Conservation (phyloP, 2,797 vertebrate genomes). For the Novumbra hubbsi region DNA sequence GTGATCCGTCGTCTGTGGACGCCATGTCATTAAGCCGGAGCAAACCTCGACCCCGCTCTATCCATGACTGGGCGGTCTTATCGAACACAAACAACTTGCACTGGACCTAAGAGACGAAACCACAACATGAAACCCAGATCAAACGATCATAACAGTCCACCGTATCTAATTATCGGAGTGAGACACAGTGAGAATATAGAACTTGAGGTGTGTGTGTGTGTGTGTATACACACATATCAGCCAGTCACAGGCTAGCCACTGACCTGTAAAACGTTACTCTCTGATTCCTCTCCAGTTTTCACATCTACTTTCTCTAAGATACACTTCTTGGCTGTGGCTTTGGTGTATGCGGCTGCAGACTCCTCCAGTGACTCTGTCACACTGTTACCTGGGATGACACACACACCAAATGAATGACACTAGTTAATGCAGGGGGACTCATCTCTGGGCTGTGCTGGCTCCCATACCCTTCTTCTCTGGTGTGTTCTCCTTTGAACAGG, state of each 20-base stretch:
- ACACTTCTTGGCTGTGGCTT: slow-evolving; percentile 96
- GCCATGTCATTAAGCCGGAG: slow-evolving; percentile 98
- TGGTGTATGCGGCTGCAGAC: slow-evolving; percentile 97
- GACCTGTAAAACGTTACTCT: slow-evolving; percentile 98
- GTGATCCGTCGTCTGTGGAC: slow-evolving; percentile 88
- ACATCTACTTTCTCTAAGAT: slow-evolving; percentile 96
- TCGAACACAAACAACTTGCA: slow-evolving; percentile 99
- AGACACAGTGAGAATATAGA: not conserved
- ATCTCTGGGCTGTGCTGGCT: not conserved
- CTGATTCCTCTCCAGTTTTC: slow-evolving; percentile 95
- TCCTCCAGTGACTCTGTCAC: slow-evolving; percentile 96
- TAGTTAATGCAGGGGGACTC: slow-evolving; percentile 5
- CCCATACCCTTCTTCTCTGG: slow-evolving; percentile 92
- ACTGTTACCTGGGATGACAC: slow-evolving; percentile 73
- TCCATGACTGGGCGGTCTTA: slow-evolving; percentile 95
- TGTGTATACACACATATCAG: not conserved
- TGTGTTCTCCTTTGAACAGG: slow-evolving; percentile 86
- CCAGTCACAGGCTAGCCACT: not conserved
- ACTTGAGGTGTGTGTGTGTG: not conserved
- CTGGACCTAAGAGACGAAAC: slow-evolving; percentile 80
- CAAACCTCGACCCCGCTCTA: slow-evolving; percentile 93
- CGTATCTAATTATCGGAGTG: not conserved
- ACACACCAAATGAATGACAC: not conserved
- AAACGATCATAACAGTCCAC: too few relatives aligned
- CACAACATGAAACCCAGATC: too few relatives aligned